Conservation (phyloP, 2,113 vertebrate species). For the Jacana jacana region DNA sequence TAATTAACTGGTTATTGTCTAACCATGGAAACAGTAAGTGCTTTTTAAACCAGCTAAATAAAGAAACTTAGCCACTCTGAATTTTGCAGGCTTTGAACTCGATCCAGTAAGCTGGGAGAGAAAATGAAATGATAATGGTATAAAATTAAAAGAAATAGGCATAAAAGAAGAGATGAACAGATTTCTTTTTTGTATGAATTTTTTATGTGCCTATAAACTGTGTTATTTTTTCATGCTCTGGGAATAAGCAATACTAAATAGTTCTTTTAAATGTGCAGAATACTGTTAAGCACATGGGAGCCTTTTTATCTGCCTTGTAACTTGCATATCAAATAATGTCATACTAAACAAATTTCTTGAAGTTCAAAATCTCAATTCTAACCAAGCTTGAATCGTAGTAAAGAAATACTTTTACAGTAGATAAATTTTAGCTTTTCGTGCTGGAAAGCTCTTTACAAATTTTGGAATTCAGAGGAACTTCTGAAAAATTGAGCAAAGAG, state of each 20-base stretch:
- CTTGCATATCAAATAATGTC: background rate
- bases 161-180: background rate
- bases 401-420: background rate
- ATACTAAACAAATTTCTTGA: background rate
- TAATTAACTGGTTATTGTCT: background rate
- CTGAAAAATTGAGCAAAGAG: background rate
- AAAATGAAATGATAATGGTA: background rate
- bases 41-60: background rate
- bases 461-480: background rate
- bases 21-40: background rate
- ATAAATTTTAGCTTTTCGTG: background rate
- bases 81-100: constrained; percentile 1
- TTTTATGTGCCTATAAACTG: background rate
- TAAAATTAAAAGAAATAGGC: background rate
- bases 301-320: background rate
- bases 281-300: background rate
- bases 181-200: background rate
- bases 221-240: background rate
- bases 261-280: background rate
- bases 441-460: background rate
- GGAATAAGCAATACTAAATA: background rate
- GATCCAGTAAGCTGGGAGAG: background rate
- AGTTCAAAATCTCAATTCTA: background rate
- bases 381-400: background rate
- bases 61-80: background rate